Evolutionary conservation across 2,888 invertebrate genomes (phyloP).

Genomic region (Morpho achilles): DNA sequence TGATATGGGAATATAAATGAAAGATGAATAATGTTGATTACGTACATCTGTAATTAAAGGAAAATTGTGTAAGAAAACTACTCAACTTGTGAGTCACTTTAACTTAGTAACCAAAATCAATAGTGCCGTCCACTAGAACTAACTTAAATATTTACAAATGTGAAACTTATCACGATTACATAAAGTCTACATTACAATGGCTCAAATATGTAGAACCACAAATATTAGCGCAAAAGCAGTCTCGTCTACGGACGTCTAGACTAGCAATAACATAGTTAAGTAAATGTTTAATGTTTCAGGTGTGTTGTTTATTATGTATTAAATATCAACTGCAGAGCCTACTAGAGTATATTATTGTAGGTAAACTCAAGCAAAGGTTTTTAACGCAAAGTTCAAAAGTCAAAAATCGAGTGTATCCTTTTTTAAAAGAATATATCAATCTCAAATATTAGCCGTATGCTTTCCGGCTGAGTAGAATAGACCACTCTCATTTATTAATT

Average conservation of each 20-base stretch:
- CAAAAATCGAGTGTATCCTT: too few relatives aligned
- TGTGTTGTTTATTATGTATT: constrained; percentile 12
- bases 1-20: not conserved
- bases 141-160: not conserved
- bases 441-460: too few relatives aligned
- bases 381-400: not conserved
- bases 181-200: constrained; percentile 3
- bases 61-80: constrained; percentile 5
- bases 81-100: constrained; percentile 12
- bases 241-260: constrained; percentile 17
- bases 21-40: too few relatives aligned
- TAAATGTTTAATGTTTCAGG: constrained; percentile 15
- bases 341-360: constrained; percentile 4
- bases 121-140: constrained; percentile 7
- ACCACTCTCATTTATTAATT: too few relatives aligned
- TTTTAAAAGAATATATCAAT: too few relatives aligned
- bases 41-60: not conserved
- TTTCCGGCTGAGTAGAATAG: too few relatives aligned
- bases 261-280: constrained; percentile 12
- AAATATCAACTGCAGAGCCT: constrained; percentile 1
- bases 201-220: not conserved
- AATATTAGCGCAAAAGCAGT: constrained; percentile 8
- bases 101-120: constrained; percentile 22
- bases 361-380: constrained; percentile 4
- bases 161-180: not conserved